Evolutionary conservation across 2,888 invertebrate genomes (phyloP), one percentile per base, ranked within the genome.

Genomic region (Conchocele bisecta): DNA sequence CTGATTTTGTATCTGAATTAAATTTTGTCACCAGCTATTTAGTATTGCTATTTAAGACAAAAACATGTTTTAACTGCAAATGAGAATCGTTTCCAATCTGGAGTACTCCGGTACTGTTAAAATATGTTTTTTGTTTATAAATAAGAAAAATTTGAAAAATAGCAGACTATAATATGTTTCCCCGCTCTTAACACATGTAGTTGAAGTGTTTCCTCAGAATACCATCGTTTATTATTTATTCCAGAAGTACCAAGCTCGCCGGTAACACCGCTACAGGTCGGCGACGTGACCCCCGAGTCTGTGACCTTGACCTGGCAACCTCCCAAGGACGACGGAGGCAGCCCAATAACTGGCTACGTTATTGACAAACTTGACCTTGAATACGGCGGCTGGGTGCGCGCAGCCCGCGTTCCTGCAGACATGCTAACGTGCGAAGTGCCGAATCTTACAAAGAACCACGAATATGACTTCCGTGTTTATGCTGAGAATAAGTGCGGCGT

Each of bases 401-500:
- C 83, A 13, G 86, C 83, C 13, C 73, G 80, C 26, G 69, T 85
- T 3, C 84, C 81, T 24, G 67, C 83, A 17, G 64, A 69, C 44
- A 71, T 65, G 4, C 79, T 73, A 13, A 69, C 74, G 11, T 77
- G 74, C 56, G 78, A 63, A 13, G 51, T 86, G 3, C 54, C 63
- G 22, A 74, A 77, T 22, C 79, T 89, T 13, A 73, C 71, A 20
- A 86, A 87, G 56, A 86, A 87, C 28, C 79, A 83, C 39, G 74
- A 78, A 46, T 90, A 90, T 75, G 86, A 86, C 83, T 90, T 90
- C 87, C 74, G 90, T 53, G 88, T 91, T 17, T 88, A 86, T 20
- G 90, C 91, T 22, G 89, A 91, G 76, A 91, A 91, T 76, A 88
- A 89, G 77, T 82, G 87, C 17, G 91, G 91, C 7, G 83, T 86